Base-by-base conservation (phyloP, 1,140 invertebrate species). In the Meloidogyne chitwoodi region DNA sequence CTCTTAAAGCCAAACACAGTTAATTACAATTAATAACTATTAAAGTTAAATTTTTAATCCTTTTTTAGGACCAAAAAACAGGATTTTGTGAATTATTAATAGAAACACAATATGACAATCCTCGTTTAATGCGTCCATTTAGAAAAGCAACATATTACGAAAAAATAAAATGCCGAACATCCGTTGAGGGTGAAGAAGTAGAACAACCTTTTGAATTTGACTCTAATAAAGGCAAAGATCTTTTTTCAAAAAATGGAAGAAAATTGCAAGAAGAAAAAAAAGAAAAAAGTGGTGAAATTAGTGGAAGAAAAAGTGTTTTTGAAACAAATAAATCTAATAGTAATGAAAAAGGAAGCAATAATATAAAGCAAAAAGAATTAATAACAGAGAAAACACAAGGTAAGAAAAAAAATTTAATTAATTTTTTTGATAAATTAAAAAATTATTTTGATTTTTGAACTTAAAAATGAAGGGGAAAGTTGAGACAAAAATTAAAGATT, bases 101-200 rank as follows among this genome's bases (percentile, higher is more conserved):
- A n/a, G 85, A 86, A 67, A 79, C 67, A 16, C 85, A 86, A 75
- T 80, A 75, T 62, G 85, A 86, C 78, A 86, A 86, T 66, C 85
- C 85, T 12, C 76, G 80, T 29, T 71, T 87, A 31, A 86, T 86
- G 85, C 76, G 85, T 11, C 85, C 85, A 41, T 87, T 86, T 77
- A 75, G 75, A 61, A 83, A 81, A 44, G 85, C 85, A 44, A 80
- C 77, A 19, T 87, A 86, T 72, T 87, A 85, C 67, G 85, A 86
- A 73, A 86, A 85, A 56, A 85, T 86, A 56, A 75, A 79, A 14
- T 85, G 84, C 73, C 74, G 80, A 11, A 74, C 76, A 29, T 48
- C 61, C 62, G 80, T 83, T 22, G 79, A 81, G 27, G 29, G 56
- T 0, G 70, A 63, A 31, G 70, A 64, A 34, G 70, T 22, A 56